A percentile compares a stretch with the other conserved stretches of the same genome.
Evolutionary conservation across 2,888 invertebrate genomes (phyloP).

Genomic region (Protula sp.): DNA sequence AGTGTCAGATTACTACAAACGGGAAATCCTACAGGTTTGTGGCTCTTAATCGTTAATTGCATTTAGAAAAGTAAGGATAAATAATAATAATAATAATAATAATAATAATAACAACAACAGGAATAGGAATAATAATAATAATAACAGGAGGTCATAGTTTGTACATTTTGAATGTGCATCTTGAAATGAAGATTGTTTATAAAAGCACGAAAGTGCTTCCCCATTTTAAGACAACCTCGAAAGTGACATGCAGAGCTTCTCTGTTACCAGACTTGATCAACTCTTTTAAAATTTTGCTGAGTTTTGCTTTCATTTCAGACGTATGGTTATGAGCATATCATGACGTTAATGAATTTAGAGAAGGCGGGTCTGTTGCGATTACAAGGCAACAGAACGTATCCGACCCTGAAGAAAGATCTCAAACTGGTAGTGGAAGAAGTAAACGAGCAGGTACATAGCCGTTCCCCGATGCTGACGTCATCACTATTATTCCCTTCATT

Average conservation of each 20-base stretch:
- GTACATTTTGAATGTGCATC: too few species aligned
- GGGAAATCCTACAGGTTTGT: conserved; percentile 63
- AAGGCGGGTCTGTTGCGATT: conserved; percentile 74
- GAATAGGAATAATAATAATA: too few species aligned
- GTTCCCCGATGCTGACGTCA: neutral
- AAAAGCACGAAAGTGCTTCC: too few species aligned
- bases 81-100: neutral
- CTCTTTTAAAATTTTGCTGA: too few species aligned
- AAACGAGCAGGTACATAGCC: conserved; percentile 62
- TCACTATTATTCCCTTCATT: too few species aligned
- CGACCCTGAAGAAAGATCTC: conserved; percentile 60
- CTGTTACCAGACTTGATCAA: too few species aligned
- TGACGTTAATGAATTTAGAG: conserved; percentile 79
- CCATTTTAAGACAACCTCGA: too few species aligned
- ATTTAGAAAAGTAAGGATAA: too few species aligned
- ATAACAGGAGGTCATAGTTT: too few species aligned
- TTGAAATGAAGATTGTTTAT: too few species aligned
- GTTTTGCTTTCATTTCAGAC: conserved; percentile 58
- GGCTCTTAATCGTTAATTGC: neutral
- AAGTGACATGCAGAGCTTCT: too few species aligned
- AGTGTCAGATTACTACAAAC: conserved; percentile 69
- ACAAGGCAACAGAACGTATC: conserved; percentile 43
- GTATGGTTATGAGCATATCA: conserved; percentile 78
- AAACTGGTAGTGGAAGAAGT: conserved; percentile 83
- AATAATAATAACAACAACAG: too few species aligned